These are phyloP conservation scores for Rhadinocentrus ornatus DNA, from an alignment of 2,797 vertebrate genomes.

Conservation along the genomic window DNA sequence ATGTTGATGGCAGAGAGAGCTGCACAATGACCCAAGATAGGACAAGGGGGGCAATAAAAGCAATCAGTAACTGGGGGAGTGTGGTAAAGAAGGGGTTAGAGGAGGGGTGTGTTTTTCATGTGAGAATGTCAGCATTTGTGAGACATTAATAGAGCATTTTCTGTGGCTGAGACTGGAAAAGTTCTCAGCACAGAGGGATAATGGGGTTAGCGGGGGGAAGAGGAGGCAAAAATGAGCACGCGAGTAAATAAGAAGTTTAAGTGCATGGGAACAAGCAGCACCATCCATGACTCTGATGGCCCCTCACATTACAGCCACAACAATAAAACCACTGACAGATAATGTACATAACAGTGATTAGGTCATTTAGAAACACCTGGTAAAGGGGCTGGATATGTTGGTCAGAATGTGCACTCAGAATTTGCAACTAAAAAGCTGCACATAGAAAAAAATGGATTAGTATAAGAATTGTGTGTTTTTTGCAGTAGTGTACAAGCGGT, in stretches of 20 bases:
- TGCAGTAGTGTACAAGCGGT: background rate
- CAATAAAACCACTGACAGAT: conserved; percentile 16
- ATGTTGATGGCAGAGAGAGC: conserved; percentile 45
- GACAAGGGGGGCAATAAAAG: conserved; percentile 22
- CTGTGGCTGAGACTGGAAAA: conserved; percentile 61
- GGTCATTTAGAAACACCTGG: background rate
- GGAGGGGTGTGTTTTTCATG: conserved; percentile 34
- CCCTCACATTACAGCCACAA: conserved; percentile 5
- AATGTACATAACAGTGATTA: background rate
- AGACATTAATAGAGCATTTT: conserved; percentile 62
- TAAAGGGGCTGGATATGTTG: background rate
- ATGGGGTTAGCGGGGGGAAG: conserved; percentile 69
- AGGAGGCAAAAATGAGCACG: conserved; percentile 34
- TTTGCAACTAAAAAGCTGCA: background rate
- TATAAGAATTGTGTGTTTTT: background rate
- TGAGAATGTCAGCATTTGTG: conserved; percentile 62
- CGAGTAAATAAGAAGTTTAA: conserved; percentile 39
- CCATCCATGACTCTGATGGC: conserved; percentile 35
- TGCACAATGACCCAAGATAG: conserved; percentile 38
- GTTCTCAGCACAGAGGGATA: conserved; percentile 75
- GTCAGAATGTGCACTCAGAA: background rate
- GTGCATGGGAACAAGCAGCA: conserved; percentile 28
- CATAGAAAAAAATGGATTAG: background rate
- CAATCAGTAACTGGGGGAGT: conserved; percentile 19
- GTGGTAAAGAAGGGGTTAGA: conserved; percentile 20